phyloP scores from a whole-genome alignment of 2,888 invertebrate species.

The Metopia argyrocephala region DNA sequence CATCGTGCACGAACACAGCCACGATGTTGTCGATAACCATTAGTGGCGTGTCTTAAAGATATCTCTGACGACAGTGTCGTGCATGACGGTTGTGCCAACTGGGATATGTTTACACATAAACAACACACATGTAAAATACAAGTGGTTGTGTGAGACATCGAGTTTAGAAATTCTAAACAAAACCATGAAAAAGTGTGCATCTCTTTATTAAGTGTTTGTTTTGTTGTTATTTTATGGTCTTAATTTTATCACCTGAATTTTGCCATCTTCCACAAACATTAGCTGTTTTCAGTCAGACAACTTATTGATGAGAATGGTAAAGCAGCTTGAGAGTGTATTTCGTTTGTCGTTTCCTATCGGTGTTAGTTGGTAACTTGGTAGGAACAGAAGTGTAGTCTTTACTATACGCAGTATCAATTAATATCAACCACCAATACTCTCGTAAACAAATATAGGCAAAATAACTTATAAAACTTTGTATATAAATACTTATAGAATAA shows the following conservation, averaged over 20 bases:
- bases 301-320: slow-evolving; percentile 22
- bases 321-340: slow-evolving; percentile 6
- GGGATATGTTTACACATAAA: no score
- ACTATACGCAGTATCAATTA: slow-evolving; percentile 27
- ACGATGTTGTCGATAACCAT: slow-evolving; percentile 4
- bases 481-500: background rate
- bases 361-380: background rate
- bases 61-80: no score
- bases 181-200: background rate
- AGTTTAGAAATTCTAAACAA: slow-evolving; percentile 1
- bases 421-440: slow-evolving; percentile 19
- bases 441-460: background rate
- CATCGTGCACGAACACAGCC: no score
- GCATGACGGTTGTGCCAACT: no score
- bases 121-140: no score
- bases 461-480: background rate
- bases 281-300: background rate
- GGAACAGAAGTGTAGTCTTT: background rate
- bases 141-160: background rate
- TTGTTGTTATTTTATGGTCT: background rate
- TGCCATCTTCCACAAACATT: background rate
- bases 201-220: background rate
- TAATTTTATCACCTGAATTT: background rate
- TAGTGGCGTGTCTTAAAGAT: no score
- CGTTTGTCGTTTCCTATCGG: slow-evolving; percentile 16